These are phyloP conservation scores for Tiliqua scincoides DNA, from an alignment of 2,113 vertebrate species.

Conservation along the genomic window DNA sequence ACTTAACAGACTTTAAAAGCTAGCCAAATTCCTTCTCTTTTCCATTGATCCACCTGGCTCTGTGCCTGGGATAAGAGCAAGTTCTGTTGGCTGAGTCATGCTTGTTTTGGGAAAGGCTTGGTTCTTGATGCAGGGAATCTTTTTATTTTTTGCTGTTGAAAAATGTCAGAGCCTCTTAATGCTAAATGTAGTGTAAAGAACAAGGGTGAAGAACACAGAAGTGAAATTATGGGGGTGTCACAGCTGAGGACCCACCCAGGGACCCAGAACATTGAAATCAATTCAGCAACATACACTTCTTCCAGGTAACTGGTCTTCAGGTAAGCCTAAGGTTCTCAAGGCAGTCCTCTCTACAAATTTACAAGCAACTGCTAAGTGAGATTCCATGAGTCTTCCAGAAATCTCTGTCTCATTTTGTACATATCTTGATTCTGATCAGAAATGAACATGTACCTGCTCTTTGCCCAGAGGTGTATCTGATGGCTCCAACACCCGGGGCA, in stretches of 20 bases:
- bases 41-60: slow-evolving; percentile 22
- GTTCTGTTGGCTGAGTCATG: slow-evolving; percentile 24
- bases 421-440: background rate
- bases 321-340: background rate
- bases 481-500: too few species aligned
- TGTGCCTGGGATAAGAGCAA: slow-evolving; percentile 21
- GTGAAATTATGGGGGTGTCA: background rate
- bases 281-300: background rate
- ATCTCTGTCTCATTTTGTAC: background rate
- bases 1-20: slow-evolving; percentile 1
- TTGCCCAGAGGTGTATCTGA: too few species aligned
- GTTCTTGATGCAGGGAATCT: background rate
- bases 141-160: background rate
- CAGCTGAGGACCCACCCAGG: background rate
- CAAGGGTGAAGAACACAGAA: too few species aligned
- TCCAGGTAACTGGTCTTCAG: background rate
- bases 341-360: background rate
- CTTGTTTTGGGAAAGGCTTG: slow-evolving; percentile 14
- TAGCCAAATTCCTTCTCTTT: slow-evolving; percentile 8
- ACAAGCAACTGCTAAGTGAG: background rate
- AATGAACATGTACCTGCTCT: background rate
- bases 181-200: slow-evolving; percentile 1
- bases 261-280: background rate
- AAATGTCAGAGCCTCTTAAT: background rate
- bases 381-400: background rate